A percentile compares a stretch with the other conserved stretches of the same genome.
These are phyloP conservation scores for Melolontha melolontha DNA, from an alignment of 2,888 invertebrate species.

Conservation along the genomic window DNA sequence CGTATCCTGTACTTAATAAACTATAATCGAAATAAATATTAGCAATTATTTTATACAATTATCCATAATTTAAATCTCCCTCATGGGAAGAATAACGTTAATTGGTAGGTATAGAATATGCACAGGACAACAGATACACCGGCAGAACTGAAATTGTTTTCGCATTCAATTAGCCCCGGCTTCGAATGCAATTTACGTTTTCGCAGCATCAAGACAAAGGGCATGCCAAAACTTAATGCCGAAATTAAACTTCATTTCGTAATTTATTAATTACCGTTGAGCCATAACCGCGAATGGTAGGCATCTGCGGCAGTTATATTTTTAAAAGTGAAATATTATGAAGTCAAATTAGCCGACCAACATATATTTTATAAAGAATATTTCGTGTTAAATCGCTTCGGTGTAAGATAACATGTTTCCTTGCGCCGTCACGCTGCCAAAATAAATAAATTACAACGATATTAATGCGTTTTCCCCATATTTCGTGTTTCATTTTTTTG, in stretches of 20 bases:
- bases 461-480: constrained; percentile 41
- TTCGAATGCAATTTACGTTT: constrained; percentile 30
- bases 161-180: constrained; percentile 25
- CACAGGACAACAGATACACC: no score
- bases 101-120: no score
- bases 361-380: constrained; percentile 43
- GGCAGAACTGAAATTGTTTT: constrained; percentile 9
- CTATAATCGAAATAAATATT: no score
- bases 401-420: constrained; percentile 43
- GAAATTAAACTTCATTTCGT: constrained; percentile 41
- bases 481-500: constrained; percentile 38
- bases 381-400: constrained; percentile 43
- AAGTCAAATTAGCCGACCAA: constrained; percentile 43
- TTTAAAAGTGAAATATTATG: constrained; percentile 44
- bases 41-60: no score
- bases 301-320: constrained; percentile 41
- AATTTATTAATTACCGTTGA: constrained; percentile 41
- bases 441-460: constrained; percentile 43
- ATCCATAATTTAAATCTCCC: no score
- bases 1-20: no score
- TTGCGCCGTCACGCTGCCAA: constrained; percentile 43
- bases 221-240: constrained; percentile 34
- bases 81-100: no score
- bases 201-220: constrained; percentile 25
- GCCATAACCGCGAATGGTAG: constrained; percentile 16